A percentile compares a stretch with the other conserved stretches of the same genome.
These are phyloP conservation scores for Myotis daubentonii DNA, from an alignment of 2,797 vertebrate genomes.

Conservation along the genomic window DNA sequence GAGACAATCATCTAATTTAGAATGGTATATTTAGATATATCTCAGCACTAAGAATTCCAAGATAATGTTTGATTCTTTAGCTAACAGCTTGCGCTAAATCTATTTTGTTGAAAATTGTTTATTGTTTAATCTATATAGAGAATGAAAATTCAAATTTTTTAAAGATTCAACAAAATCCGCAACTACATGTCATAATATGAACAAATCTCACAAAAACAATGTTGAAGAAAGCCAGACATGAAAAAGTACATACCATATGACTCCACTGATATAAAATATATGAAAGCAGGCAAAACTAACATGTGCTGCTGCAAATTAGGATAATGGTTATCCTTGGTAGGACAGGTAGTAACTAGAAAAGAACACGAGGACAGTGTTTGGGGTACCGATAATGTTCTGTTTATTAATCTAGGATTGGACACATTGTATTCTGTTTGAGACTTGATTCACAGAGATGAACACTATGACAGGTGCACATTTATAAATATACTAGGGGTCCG, in stretches of 20 bases:
- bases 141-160: constrained; percentile 49
- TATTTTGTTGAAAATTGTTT: constrained; percentile 6
- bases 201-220: not conserved
- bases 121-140: not conserved
- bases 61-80: not conserved
- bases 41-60: constrained; percentile 17
- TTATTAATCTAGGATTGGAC: not conserved
- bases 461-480: not conserved
- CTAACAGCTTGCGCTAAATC: constrained; percentile 19
- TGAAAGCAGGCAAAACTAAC: constrained; percentile 29
- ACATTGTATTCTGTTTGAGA: not conserved
- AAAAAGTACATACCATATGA: not conserved
- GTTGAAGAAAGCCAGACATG: not conserved
- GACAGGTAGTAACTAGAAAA: not conserved
- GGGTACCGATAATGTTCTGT: not conserved
- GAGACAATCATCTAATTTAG: constrained; percentile 18
- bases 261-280: not conserved
- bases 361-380: not conserved
- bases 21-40: not conserved
- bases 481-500: too few species aligned
- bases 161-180: constrained; percentile 40
- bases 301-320: not conserved
- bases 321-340: not conserved
- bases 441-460: not conserved
- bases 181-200: not conserved